Conservation (phyloP, 2,888 invertebrate species). For the Chloroclystis v-ata region DNA sequence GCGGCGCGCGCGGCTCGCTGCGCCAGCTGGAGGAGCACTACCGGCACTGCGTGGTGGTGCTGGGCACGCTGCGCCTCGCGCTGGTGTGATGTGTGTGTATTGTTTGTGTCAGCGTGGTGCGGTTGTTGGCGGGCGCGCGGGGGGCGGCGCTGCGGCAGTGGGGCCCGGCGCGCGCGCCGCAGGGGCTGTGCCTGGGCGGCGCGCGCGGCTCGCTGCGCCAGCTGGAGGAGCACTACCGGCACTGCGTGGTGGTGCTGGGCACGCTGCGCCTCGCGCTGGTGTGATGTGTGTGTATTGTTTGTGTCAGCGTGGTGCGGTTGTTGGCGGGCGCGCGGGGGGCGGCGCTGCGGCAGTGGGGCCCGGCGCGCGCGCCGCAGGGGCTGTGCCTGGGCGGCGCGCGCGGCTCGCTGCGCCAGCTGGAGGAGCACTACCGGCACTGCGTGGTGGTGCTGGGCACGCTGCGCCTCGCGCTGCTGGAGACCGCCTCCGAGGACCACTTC, state of each 20-base stretch:
- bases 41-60: constrained; percentile 79
- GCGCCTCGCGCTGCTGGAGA: constrained; percentile 83
- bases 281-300: background rate
- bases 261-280: constrained; percentile 80
- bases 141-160: background rate
- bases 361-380: background rate
- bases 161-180: no score
- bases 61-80: constrained; percentile 75
- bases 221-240: constrained; percentile 35
- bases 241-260: constrained; percentile 82
- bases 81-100: background rate
- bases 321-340: background rate
- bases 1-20: constrained; percentile 28
- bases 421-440: constrained; percentile 43
- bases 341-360: background rate
- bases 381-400: constrained; percentile 20
- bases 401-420: constrained; percentile 29
- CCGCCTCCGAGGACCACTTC: constrained; percentile 55
- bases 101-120: background rate
- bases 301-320: background rate
- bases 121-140: background rate
- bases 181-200: background rate
- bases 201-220: constrained; percentile 30
- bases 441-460: constrained; percentile 88
- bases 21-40: constrained; percentile 31